Evolutionary conservation across 2,113 vertebrate genomes (phyloP).

Genomic region (Condylura cristata): DNA sequence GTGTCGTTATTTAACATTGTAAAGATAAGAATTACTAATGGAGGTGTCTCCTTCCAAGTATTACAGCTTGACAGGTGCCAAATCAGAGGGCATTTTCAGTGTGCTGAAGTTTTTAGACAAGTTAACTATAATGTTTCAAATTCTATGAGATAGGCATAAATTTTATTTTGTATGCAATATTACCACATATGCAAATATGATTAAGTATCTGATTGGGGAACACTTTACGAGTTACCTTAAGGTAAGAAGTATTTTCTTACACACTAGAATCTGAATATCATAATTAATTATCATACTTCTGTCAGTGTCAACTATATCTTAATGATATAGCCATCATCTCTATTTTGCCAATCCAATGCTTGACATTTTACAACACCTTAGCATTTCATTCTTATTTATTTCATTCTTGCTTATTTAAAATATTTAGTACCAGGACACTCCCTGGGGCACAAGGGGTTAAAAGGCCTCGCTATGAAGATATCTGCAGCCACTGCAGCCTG

Average conservation of each 20-base stretch:
- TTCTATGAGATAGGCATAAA: not conserved
- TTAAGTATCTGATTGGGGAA: constrained; percentile 7
- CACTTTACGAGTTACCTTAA: not conserved
- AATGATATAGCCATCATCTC: not conserved
- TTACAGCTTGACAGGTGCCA: constrained; percentile 12
- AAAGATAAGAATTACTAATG: not conserved
- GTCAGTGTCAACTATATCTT: not conserved
- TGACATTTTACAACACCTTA: not conserved
- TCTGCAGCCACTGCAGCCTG: no score
- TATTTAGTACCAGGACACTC: constrained; percentile 1
- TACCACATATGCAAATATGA: not conserved
- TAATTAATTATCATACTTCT: not conserved
- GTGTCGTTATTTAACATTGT: not conserved
- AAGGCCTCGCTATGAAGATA: no score
- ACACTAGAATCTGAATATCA: not conserved
- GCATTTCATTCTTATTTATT: constrained; percentile 21
- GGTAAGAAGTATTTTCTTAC: constrained; percentile 32
- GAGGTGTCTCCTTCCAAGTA: not conserved
- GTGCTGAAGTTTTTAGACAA: not conserved
- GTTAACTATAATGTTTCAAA: constrained; percentile 1
- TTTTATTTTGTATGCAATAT: not conserved
- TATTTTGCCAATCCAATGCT: not conserved
- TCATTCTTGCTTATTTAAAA: no score
- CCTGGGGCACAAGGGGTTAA: no score
- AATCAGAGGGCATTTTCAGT: not conserved